phyloP scores from a whole-genome alignment of 2,888 invertebrate species.

The Tridacna gigas region DNA sequence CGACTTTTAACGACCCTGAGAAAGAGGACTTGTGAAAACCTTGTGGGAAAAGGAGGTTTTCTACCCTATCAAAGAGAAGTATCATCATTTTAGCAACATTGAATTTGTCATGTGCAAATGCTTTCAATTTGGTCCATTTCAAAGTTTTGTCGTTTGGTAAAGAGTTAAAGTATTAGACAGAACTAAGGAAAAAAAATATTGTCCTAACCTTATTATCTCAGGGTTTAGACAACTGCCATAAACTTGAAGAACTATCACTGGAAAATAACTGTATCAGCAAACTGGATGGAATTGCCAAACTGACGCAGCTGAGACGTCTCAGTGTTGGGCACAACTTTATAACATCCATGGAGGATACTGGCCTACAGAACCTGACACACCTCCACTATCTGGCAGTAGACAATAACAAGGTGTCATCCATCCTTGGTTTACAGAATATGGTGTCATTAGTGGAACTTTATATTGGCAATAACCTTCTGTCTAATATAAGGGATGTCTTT shows the following conservation, averaged over 20 bases:
- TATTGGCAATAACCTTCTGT: slow-evolving; percentile 82
- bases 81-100: no score
- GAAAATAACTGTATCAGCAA: slow-evolving; percentile 82
- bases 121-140: no score
- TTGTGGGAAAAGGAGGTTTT: no score
- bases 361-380: slow-evolving; percentile 73
- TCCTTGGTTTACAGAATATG: slow-evolving; percentile 78
- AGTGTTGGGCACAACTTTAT: slow-evolving; percentile 83
- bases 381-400: slow-evolving; percentile 82
- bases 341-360: slow-evolving; percentile 75
- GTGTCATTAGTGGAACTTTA: slow-evolving; percentile 83
- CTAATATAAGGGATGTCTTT: slow-evolving; percentile 83
- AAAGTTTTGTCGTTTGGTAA: no score
- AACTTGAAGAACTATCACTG: slow-evolving; percentile 83
- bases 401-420: slow-evolving; percentile 80
- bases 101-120: no score
- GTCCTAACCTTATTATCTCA: no score
- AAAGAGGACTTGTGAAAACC: no score
- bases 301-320: slow-evolving; percentile 78
- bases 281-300: slow-evolving; percentile 78
- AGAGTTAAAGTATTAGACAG: no score
- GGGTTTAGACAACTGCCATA: slow-evolving; percentile 82
- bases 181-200: no score
- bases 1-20: no score
- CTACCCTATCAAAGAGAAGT: no score